Evolutionary conservation across 1,140 invertebrate species (phyloP).

Genomic region (Theocolax elegans): DNA sequence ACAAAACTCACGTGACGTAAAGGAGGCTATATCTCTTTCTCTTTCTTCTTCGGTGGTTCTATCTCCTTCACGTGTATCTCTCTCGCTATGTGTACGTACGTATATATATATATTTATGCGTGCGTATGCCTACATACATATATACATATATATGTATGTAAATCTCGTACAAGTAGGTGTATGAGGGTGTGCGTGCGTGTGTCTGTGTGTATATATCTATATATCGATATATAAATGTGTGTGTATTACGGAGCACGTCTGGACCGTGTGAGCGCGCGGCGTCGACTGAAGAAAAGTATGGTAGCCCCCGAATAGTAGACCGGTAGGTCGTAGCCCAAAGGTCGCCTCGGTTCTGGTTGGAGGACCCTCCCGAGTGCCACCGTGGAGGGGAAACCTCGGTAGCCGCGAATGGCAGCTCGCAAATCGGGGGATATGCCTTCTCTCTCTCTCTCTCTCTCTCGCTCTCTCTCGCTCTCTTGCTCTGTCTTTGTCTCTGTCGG

Average conservation of each 20-base stretch:
- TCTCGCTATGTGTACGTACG: neutral
- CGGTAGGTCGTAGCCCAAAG: constrained; percentile 57
- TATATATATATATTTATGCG: too few relatives aligned
- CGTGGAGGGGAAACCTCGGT: too few relatives aligned
- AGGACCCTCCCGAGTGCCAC: too few relatives aligned
- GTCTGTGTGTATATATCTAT: neutral
- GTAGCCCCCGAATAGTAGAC: constrained; percentile 58
- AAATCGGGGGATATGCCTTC: too few relatives aligned
- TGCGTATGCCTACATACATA: neutral
- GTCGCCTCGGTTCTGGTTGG: constrained; percentile 61
- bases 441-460: too few relatives aligned
- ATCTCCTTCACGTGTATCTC: neutral
- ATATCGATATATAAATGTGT: neutral
- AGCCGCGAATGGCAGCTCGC: too few relatives aligned
- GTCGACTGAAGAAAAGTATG: constrained; percentile 68
- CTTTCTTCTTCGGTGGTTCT: constrained; percentile 25
- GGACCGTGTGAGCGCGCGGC: constrained; percentile 68
- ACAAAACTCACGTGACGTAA: too few relatives aligned
- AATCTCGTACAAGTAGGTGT: too few relatives aligned
- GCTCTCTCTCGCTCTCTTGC: too few relatives aligned
- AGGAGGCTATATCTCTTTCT: constrained; percentile 38
- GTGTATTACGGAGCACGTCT: constrained; percentile 51
- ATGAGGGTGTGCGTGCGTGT: neutral
- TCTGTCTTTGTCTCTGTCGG: too few relatives aligned
- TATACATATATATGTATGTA: neutral